A percentile compares a stretch with the other conserved stretches of the same genome.
Conservation (phyloP, 2,888 invertebrate genomes). For the Aelia acuminata region DNA sequence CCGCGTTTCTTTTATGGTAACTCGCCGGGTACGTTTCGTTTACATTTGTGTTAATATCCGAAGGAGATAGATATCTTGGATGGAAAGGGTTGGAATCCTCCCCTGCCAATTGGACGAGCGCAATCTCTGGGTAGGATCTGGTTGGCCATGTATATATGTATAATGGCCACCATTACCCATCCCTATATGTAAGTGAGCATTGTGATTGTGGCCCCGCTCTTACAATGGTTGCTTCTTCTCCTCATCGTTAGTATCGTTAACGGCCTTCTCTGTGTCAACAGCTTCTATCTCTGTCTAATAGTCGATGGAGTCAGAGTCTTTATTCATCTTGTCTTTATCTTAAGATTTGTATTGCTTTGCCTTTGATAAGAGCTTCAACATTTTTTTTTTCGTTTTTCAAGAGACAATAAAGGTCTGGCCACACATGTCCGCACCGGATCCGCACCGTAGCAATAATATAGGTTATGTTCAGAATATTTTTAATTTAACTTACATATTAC, state of each 20-base stretch:
- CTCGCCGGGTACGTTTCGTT: neutral
- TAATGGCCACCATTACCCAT: slow-evolving; percentile 51
- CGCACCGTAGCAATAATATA: too few relatives aligned
- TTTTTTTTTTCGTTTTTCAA: neutral
- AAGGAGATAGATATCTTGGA: neutral
- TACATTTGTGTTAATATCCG: neutral
- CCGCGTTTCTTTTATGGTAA: neutral
- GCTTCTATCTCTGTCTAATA: slow-evolving; percentile 29
- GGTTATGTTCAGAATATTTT: too few relatives aligned
- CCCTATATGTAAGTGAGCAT: slow-evolving; percentile 56
- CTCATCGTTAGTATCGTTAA: slow-evolving; percentile 50
- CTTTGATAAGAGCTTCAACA: neutral
- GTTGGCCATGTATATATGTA: slow-evolving; percentile 54
- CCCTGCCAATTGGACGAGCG: neutral
- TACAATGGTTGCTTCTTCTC: slow-evolving; percentile 2
- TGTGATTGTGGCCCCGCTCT: neutral
- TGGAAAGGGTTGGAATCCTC: neutral
- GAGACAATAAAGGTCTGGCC: too few relatives aligned
- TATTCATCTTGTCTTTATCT: neutral
- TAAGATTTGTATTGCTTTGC: neutral
- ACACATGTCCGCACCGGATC: too few relatives aligned
- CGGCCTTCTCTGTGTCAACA: slow-evolving; percentile 36
- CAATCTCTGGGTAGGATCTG: slow-evolving; percentile 27
- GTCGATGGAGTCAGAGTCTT: neutral
- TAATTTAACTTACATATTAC: too few relatives aligned